Base-by-base conservation (phyloP, 2,113 vertebrate genomes). In the Aegotheles bennettii region DNA sequence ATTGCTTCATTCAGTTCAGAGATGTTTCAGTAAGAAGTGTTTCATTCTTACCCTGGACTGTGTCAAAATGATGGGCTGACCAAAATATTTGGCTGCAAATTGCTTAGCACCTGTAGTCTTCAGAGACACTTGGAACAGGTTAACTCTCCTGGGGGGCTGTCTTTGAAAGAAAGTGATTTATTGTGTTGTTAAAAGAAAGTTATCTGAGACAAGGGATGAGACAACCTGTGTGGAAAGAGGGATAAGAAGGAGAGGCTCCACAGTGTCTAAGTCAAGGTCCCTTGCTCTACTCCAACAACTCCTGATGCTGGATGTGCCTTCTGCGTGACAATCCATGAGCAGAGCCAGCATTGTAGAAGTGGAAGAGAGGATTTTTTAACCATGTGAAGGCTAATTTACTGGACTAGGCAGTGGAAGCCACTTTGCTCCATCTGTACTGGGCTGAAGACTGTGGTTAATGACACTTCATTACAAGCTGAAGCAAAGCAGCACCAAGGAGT, bases 401-500 rank as follows among this genome's bases (percentile, higher is more conserved):
- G 60, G 50, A 61, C 17, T 73, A 76, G 45, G n/a, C 61, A 80
- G 26, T 43, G 54, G 79, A 86, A 95, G 71, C 36, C 40, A 78
- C 79, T 74, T 74, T 80, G 33, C 51, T 93, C 54, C 71, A 28
- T 90, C 68, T 78, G 79, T 70, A 40, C 19, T 0, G 23, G 40
- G 23, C 43, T 85, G 60, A 84, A 56, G 48, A 40, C 45, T 23
- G 28, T 36, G 70, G 47, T 86, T 77, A 67, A 42, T 82, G 31
- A 5, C 68, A 64, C 92, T 84, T 93, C 71, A 70, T 93, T 56
- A 80, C 38, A 56, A 84, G 28, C 56, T 86, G 79, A 80, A 86
- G 68, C 47, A 74, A 81, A 94, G 76, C 43, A 84, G 47, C 79
- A 92, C 73, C 73, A 53, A 94, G 36, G 60, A 92, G 64, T 92